Percentiles rank a stretch among this genome's conserved stretches.
phyloP scores from a whole-genome alignment of 2,888 invertebrate genomes.

The Brachyopa scutellaris region DNA sequence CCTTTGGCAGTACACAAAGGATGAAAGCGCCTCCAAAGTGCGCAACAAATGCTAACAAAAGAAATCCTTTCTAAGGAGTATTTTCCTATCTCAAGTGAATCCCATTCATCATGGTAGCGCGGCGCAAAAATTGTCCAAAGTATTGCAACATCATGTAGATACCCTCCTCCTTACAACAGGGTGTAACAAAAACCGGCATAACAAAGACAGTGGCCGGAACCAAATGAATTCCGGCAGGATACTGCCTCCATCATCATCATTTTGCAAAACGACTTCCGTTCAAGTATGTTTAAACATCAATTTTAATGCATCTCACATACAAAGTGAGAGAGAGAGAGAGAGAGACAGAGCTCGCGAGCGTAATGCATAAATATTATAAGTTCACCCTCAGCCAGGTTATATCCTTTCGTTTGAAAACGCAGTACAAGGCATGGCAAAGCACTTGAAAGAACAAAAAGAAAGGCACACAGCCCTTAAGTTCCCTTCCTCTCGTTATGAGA shows the following conservation, averaged over 20 bases:
- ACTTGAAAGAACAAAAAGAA: conserved; percentile 25
- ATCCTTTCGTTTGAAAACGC: conserved; percentile 5
- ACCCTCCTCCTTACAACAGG: neutral
- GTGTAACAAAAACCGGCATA: neutral
- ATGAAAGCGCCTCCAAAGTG: conserved; percentile 26
- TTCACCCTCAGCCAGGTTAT: conserved; percentile 24
- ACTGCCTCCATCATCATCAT: conserved; percentile 18
- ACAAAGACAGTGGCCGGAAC: conserved; percentile 50
- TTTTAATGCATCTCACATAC: conserved; percentile 52
- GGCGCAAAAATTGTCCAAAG: neutral
- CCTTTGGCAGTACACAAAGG: conserved; percentile 20
- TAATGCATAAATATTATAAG: conserved; percentile 50
- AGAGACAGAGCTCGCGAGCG: no score
- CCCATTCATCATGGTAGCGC: conserved; percentile 17
- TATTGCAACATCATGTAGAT: conserved; percentile 29
- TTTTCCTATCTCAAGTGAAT: conserved; percentile 11
- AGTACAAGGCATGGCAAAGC: conserved; percentile 19
- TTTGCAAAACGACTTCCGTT: conserved; percentile 61
- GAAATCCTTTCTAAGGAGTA: conserved; percentile 14
- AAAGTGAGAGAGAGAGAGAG: conserved; percentile 18
- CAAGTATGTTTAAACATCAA: conserved; percentile 66
- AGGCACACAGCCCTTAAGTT: no score
- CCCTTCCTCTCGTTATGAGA: neutral
- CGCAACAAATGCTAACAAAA: conserved; percentile 57
- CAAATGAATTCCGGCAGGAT: conserved; percentile 29